Percentiles rank a stretch among this genome's conserved stretches.
phyloP scores from a whole-genome alignment of 2,888 invertebrate species.

The Cyaniris semiargus region DNA sequence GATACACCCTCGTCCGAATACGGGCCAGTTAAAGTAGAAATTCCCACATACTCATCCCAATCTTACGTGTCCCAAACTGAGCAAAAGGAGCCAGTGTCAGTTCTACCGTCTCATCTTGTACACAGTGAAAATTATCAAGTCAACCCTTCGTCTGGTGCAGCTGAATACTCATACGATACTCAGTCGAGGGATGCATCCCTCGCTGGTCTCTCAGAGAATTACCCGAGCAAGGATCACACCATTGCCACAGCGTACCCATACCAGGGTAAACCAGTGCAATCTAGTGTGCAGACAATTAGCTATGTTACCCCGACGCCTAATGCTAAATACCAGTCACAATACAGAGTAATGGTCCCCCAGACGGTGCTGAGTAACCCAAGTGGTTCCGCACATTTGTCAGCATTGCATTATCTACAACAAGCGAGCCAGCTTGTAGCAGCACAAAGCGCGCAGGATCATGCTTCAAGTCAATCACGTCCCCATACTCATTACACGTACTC shows the following conservation, averaged over 20 bases:
- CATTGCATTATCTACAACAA: slow-evolving; percentile 53
- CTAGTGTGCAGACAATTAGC: slow-evolving; percentile 62
- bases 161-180: slow-evolving; percentile 58
- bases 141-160: slow-evolving; percentile 48
- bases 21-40: slow-evolving; percentile 39
- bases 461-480: slow-evolving; percentile 56
- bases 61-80: slow-evolving; percentile 52
- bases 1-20: slow-evolving; percentile 45
- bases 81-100: slow-evolving; percentile 53
- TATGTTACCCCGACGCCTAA: slow-evolving; percentile 71
- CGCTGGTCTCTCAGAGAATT: slow-evolving; percentile 77
- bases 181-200: slow-evolving; percentile 52
- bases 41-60: slow-evolving; percentile 43
- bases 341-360: slow-evolving; percentile 71
- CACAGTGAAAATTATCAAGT: slow-evolving; percentile 52
- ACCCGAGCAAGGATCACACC: slow-evolving; percentile 80
- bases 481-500: slow-evolving; percentile 69
- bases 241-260: slow-evolving; percentile 75
- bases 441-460: slow-evolving; percentile 51
- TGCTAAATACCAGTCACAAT: slow-evolving; percentile 66
- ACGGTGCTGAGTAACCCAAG: slow-evolving; percentile 59
- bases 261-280: slow-evolving; percentile 50
- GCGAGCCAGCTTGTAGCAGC: slow-evolving; percentile 35
- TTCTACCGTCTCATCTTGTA: slow-evolving; percentile 51
- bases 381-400: slow-evolving; percentile 52